Evolutionary conservation across 2,113 vertebrate species (phyloP), one percentile per base, ranked within the genome.

Genomic region (Oceanites oceanicus): DNA sequence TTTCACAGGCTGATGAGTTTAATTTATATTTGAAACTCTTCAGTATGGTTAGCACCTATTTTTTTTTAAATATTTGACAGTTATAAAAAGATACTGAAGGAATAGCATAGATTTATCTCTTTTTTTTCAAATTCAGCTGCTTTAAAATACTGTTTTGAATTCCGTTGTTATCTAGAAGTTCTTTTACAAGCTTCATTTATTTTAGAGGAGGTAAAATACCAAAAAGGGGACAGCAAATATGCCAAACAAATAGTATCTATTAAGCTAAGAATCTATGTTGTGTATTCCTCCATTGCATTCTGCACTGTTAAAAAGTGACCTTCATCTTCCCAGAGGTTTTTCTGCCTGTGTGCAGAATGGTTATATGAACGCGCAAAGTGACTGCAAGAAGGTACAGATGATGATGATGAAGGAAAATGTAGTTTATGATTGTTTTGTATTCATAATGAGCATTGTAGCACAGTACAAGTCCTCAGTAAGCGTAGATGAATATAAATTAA

Each of bases 1-100:
- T 97, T 97, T 96, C 95, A 97, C 79, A 94, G 92, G 93, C 92
- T 91, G 96, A 92, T 96, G 90, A 52, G 89, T 97, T 97, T 97
- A 97, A 97, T 96, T 96, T 93, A 94, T 97, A 94, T 94, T 86
- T 97, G 82, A 96, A 93, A 96, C 77, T 93, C 34, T 88, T 92
- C 67, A 52, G 25, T 88, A 40, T 77, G 68, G 34, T 77, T 87
- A 93, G 90, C 80, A 55, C 62, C 79, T 89, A 22, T 96, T 84
- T 79, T 67, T 68, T 85, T 68, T 38, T 38, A 86, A 90, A 86
- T 92, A 55, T 95, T 97, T 97, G 82, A 72, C 80, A 91, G 56
- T 95, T 80, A 88, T 70, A 91, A 78, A 95, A 97, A 96, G 68
- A 55, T 93, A 47, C 66, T 82, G 89, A 92, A 92, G 50, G 40